These are phyloP conservation scores for Gymnarchus niloticus DNA, from an alignment of 2,113 vertebrate species.

Conservation along the genomic window DNA sequence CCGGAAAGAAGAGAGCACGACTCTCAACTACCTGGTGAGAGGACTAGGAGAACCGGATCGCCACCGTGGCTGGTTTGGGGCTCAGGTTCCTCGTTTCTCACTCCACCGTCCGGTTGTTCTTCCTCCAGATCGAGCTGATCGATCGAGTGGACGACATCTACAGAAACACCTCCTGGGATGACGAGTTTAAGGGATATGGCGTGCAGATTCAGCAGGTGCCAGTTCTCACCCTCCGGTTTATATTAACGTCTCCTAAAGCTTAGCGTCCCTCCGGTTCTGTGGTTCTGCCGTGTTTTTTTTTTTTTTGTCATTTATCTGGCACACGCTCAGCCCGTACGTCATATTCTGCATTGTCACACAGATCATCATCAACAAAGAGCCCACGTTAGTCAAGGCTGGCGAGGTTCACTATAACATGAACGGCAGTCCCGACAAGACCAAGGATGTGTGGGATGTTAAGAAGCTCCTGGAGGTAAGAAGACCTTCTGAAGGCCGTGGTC, in stretches of 20 bases:
- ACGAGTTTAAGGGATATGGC: slow-evolving; percentile 86
- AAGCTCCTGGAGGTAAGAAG: slow-evolving; percentile 79
- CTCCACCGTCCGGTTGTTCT: neutral
- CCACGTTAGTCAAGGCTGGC: slow-evolving; percentile 46
- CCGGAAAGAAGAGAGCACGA: slow-evolving; percentile 86
- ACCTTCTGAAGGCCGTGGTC: too few relatives aligned
- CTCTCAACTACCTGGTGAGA: slow-evolving; percentile 89
- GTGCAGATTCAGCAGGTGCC: slow-evolving; percentile 93
- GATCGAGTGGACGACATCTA: slow-evolving; percentile 98
- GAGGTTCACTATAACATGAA: slow-evolving; percentile 86
- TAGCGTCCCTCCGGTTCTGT: too few relatives aligned
- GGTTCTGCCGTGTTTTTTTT: neutral
- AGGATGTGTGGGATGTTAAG: slow-evolving; percentile 94
- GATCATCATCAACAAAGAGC: slow-evolving; percentile 89
- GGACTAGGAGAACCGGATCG: too few relatives aligned
- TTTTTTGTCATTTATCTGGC: neutral
- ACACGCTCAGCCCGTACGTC: neutral
- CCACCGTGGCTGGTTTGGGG: neutral
- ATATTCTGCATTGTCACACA: slow-evolving; percentile 40
- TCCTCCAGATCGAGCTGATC: slow-evolving; percentile 85
- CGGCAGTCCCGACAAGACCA: slow-evolving; percentile 64
- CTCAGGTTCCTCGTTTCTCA: neutral
- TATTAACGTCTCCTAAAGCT: too few relatives aligned
- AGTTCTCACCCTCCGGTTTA: neutral
- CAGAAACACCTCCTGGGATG: slow-evolving; percentile 89